Evolutionary conservation across 2,888 invertebrate species (phyloP).

Genomic region (Seira musarum): DNA sequence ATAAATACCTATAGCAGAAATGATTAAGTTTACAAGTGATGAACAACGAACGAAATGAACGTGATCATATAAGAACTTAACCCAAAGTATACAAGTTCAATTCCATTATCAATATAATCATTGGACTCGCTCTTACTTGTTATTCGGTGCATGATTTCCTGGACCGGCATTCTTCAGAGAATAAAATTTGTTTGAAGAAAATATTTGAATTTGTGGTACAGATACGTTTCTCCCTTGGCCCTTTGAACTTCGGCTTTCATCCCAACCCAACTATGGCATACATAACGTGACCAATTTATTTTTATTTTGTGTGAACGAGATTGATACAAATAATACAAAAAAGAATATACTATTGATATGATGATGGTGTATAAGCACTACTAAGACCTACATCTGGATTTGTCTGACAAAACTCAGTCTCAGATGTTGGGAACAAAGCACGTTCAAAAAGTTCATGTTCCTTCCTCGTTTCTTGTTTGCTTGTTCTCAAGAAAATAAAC

Average conservation of each 20-base stretch:
- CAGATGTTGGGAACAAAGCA: background rate
- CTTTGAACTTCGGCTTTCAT: too few species aligned
- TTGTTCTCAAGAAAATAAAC: background rate
- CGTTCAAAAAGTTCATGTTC: background rate
- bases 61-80: background rate
- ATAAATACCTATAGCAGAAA: background rate
- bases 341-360: too few species aligned
- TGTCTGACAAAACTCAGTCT: background rate
- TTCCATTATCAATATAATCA: too few species aligned
- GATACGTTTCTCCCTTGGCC: too few species aligned
- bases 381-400: background rate
- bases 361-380: background rate
- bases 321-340: too few species aligned
- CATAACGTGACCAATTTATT: background rate
- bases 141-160: background rate
- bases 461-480: slow-evolving; percentile 6
- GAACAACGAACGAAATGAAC: background rate
- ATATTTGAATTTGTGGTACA: slow-evolving; percentile 3
- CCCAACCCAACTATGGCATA: background rate
- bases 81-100: background rate
- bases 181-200: background rate
- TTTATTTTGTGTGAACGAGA: background rate
- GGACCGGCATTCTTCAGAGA: background rate
- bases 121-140: background rate
- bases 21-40: background rate